Percentiles rank a stretch among this genome's conserved stretches.
Conservation (phyloP, 2,113 vertebrate genomes). For the Phalacrocorax pelagicus region DNA sequence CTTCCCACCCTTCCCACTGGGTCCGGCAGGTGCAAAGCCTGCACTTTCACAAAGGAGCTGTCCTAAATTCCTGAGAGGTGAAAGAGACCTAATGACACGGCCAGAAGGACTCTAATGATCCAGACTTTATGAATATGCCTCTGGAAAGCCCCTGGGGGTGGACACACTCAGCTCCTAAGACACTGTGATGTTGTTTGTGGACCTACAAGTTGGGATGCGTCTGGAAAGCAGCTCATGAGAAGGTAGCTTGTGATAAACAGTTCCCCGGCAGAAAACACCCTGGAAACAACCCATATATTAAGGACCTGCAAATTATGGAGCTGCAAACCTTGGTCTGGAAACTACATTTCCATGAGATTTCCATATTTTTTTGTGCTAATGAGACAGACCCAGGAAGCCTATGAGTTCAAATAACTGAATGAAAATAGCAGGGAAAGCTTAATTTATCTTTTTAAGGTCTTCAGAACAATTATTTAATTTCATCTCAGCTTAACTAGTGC, state of each 20-base stretch:
- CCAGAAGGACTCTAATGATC: background rate
- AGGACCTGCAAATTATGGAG: conserved; percentile 41
- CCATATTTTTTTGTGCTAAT: background rate
- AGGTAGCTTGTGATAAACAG: conserved; percentile 25
- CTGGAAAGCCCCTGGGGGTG: background rate
- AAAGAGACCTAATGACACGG: conserved; percentile 34
- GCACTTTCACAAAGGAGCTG: background rate
- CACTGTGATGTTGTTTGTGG: conserved; percentile 34
- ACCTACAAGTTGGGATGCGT: background rate
- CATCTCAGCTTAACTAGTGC: background rate
- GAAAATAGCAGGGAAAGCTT: background rate
- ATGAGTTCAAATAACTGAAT: background rate
- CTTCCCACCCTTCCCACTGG: background rate
- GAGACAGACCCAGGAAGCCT: background rate
- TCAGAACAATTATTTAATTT: background rate
- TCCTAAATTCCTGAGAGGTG: conserved; percentile 56
- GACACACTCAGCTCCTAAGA: background rate
- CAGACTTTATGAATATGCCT: background rate
- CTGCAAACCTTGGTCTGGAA: conserved; percentile 9
- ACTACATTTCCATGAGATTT: conserved; percentile 41
- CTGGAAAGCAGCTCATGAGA: background rate
- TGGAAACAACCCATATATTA: conserved; percentile 36
- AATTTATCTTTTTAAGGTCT: background rate
- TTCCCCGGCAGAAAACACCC: conserved; percentile 10
- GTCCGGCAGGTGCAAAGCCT: background rate